phyloP scores from a whole-genome alignment of 2,113 vertebrate species.

The Vulpes lagopus region DNA sequence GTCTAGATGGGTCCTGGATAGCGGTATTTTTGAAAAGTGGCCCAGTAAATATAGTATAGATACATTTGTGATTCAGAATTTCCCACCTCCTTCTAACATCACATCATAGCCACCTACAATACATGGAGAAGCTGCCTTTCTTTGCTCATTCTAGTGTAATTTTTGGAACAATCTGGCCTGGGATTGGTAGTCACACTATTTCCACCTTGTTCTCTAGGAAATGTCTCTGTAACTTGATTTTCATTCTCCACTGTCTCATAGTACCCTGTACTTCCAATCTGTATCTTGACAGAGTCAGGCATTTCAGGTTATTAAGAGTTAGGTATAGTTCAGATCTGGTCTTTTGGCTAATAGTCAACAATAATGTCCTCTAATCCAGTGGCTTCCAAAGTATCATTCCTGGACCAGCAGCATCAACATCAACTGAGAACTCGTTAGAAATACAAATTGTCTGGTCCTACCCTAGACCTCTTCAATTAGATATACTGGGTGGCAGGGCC shows the following conservation, averaged over 20 bases:
- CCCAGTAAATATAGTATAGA: not conserved
- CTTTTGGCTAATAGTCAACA: not conserved
- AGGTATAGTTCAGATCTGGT: not conserved
- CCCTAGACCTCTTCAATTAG: not conserved
- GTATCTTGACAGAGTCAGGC: not conserved
- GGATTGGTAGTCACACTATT: not conserved
- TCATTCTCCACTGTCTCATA: not conserved
- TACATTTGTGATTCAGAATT: not conserved
- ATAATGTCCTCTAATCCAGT: not conserved
- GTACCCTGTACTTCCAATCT: not conserved
- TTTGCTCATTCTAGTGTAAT: not conserved
- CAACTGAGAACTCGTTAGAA: not conserved
- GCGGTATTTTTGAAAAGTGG: conserved; percentile 17
- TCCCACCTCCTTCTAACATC: not conserved
- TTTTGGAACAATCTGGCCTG: not conserved
- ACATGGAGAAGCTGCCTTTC: not conserved
- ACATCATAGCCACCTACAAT: not conserved
- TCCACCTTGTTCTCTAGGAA: not conserved
- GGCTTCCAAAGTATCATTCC: not conserved
- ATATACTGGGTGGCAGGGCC: not conserved
- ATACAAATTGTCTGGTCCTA: not conserved
- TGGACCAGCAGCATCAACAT: not conserved
- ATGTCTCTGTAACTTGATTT: not conserved
- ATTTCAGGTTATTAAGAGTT: not conserved
- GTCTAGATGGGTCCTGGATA: not conserved